Base-by-base conservation (phyloP, 1,140 invertebrate species). In the Ridgeia piscesae region DNA sequence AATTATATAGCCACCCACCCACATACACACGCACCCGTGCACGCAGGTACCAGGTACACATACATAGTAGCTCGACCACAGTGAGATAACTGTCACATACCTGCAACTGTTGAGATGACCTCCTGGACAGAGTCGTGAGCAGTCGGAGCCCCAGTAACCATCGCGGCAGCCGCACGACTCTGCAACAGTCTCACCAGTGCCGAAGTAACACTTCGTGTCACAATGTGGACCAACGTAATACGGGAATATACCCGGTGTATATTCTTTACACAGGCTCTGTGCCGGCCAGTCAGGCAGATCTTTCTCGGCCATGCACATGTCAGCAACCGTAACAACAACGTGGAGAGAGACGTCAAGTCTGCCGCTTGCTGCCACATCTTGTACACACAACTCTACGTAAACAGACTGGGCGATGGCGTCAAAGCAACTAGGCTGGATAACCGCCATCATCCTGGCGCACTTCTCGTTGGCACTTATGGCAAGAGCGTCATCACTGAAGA, bases 121-220 rank as follows among this genome's bases (percentile, higher is more conserved):
- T 89, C 93, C 93, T 58, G 92, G 93, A 89, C 94, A 94, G 21
- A 91, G 35, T 31, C 91, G 21, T 58, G 91, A 89, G 91, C 94
- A 94, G 33, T 50, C 42, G 33, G 88, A 31, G 21, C 94, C 94
- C 93, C 93, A 94, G 91, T 92, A 94, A 17, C 94, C 94, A n/a
- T 89, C 14, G 34, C 91, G 90, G 92, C 94, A 94, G 1, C 31
- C 34, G 42, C 94, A 94, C 17, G 33, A 21, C 34, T 91, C 91
- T 21, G 48, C 21, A 34, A 91, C 91, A 88, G 89, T 77, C 33
- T 93, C 89, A 11, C 93, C 58, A 17, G 92, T 11, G 33, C 94
- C 94, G 91, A 94, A 94, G 91, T 93, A 93, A 92, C 94, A 94
- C 34, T 92, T 35, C 21, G 33, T 50, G 91, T 91, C 91, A 91